Base-by-base conservation (phyloP, 2,888 invertebrate genomes). In the Ethmia dodecea region DNA sequence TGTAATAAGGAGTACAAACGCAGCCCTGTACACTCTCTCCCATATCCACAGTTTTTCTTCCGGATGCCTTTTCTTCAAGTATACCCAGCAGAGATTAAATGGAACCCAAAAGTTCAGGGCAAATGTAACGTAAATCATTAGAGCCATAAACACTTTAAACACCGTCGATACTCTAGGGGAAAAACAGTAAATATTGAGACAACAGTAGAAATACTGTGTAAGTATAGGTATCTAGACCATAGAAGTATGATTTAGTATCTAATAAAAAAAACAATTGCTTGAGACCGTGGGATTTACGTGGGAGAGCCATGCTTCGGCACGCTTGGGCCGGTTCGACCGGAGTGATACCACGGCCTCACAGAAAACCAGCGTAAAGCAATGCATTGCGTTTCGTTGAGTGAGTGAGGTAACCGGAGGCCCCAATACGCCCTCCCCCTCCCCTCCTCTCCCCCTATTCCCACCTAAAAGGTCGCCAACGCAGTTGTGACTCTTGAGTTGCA, bases 21-120 rank as follows among this genome's bases (percentile, higher is more conserved):
- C 1, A 0, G 45, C 47, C 2, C 74, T 48, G 35, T 69, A 74
- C 0, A 75, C 36, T 1, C 73, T 43, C 44, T 76, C 69, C 72
- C 69, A 69, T 0, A 66, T n/a, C 70, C 70, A 72, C 12, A 51
- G 45, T 10, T 49, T 57, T 0, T 40, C 18, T 0, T 45, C 44
- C 0, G 38, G 22, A 34, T 72, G 60, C 0, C 33, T 35, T 5
- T 28, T 31, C 41, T 60, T 57, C 6, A 73, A 13, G 27, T 72
- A 71, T 32, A 45, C 41, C 74, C 73, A 76, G 3, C 60, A 40
- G 5, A 72, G 43, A 4, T 74, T 60, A 35, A 73, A 75, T 0
- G 68, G 67, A 3, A 68, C 47, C 64, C 67, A 73, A 42, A 74
- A 75, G 40, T 60, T 66, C 1, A 72, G 47, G 0, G 60, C 64